Base-by-base conservation (phyloP, 1,140 invertebrate genomes). In the Galendromus occidentalis region DNA sequence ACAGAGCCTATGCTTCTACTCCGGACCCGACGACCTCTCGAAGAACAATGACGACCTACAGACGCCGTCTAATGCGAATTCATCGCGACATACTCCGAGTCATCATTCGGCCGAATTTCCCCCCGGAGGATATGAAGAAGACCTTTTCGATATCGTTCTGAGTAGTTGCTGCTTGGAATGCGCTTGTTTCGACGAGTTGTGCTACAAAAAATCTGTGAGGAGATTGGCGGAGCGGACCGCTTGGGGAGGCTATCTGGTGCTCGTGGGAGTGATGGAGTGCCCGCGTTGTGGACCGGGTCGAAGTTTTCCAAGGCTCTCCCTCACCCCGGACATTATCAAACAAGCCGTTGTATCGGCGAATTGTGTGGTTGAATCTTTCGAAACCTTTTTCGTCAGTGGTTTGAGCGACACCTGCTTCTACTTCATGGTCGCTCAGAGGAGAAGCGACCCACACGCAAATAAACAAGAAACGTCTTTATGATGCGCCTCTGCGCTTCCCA, bases 81-180 rank as follows among this genome's bases (percentile, higher is more conserved):
- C 33, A 14, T 1, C 6, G 25, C 51, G 25, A 22, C n/a, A 59
- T 59, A 17, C 17, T 2, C 51, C 25, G 14, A 22, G 17, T 59
- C 51, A 9, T 17, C 51, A 2, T 25, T 6, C 4, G 17, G 25
- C 14, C 51, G 22, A 59, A 59, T 17, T 25, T 6, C 25, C 6
- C 17, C 51, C 14, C 14, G 33, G 9, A 6, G 25, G 12, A 12
- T 12, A 25, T 22, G 22, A 59, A 2, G 51, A 59, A 2, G 22
- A 59, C 20, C 25, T 59, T 59, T 59, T 59, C 51, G 51, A 59
- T 33, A 25, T 59, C 14, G 51, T 59, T 2, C 22, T 59, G 33
- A 59, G 51, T 22, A 59, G 51, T 59, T 59, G 22, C 22, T 59
- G 51, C 33, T 22, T 59, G 45, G 45, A 47, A 28, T 47, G 45